Base-by-base conservation (phyloP, 2,113 vertebrate species). In the Eulemur macaco region DNA sequence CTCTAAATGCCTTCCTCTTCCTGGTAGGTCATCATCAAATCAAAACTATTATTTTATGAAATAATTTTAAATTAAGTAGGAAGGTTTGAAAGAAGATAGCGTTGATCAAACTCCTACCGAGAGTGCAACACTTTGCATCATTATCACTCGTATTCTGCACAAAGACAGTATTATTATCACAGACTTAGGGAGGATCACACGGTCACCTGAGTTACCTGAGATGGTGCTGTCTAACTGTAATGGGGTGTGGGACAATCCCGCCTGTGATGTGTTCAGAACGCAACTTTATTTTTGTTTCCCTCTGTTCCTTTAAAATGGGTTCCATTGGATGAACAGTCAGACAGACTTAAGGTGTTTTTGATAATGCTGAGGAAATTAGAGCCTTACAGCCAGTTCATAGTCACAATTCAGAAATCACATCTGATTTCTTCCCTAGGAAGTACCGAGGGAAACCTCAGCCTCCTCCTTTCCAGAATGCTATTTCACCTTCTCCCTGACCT, bases 21-120 rank as follows among this genome's bases (percentile, higher is more conserved):
- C 69, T 29, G 58, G n/a, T 84, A 87, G 56, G 21, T 54, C 58
- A 21, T 64, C 76, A 77, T 92, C 81, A 69, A 88, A 80, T 87
- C 71, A 93, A 54, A 94, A n/a, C 12, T 25, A 92, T 69, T 94
- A 91, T 88, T 95, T 94, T 54, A 93, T 76, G 31, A 96, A 91
- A 68, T 78, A 50, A 87, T 91, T 88, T 95, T 54, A 90, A 94
- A 96, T 95, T 86, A 92, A 95, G 64, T 52, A 60, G 34, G 50
- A 64, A 39, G 25, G 3, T 42, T 84, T 84, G 27, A 81, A 94
- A 80, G 56, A 87, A 84, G 21, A 84, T 20, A 27, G 6, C 13
- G 68, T 39, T 76, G 81, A 42, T 89, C 84, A 80, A 47, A 86
- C 42, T 71, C 15, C 14, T 66, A 60, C 31, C 52, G 54, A 83